Evolutionary conservation across 2,797 vertebrate genomes (phyloP).

Genomic region (Microtus californicus): DNA sequence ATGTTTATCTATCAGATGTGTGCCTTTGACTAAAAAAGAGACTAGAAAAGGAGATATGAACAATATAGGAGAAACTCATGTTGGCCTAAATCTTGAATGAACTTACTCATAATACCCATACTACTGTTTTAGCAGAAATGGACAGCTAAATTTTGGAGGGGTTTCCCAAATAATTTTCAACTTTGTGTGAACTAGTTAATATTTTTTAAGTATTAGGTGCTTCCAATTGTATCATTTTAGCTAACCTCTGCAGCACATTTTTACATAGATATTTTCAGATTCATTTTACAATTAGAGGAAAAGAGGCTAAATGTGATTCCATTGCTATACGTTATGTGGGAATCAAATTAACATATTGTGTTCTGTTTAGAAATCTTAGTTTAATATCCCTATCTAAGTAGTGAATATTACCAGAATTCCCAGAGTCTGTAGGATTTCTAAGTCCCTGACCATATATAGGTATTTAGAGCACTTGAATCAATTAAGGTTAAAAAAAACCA

Average conservation of each 20-base stretch:
- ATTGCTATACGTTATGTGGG: background rate
- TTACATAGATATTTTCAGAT: slow-evolving; percentile 8
- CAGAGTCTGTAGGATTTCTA: background rate
- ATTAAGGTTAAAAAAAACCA: background rate
- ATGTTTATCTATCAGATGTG: slow-evolving; percentile 9
- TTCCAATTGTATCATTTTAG: slow-evolving; percentile 41
- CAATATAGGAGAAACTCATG: background rate
- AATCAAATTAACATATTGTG: background rate
- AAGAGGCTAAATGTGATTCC: background rate
- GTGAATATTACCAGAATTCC: background rate
- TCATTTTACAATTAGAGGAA: slow-evolving; percentile 58
- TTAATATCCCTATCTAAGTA: background rate
- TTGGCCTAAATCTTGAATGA: slow-evolving; percentile 40
- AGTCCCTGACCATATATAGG: background rate
- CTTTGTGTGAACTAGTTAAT: slow-evolving; percentile 42
- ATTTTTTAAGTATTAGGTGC: slow-evolving; percentile 21
- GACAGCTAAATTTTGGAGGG: background rate
- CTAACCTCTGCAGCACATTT: background rate
- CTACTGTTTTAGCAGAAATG: slow-evolving; percentile 18
- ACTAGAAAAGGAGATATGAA: slow-evolving; percentile 23
- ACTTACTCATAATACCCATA: background rate
- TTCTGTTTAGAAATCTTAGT: slow-evolving; percentile 10
- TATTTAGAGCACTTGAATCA: slow-evolving; percentile 11
- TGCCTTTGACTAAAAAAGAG: slow-evolving; percentile 24
- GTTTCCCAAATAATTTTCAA: slow-evolving; percentile 29